Evolutionary conservation across 1,140 invertebrate genomes (phyloP), one percentile per base, ranked within the genome.

Genomic region (Marisa cornuarietis): DNA sequence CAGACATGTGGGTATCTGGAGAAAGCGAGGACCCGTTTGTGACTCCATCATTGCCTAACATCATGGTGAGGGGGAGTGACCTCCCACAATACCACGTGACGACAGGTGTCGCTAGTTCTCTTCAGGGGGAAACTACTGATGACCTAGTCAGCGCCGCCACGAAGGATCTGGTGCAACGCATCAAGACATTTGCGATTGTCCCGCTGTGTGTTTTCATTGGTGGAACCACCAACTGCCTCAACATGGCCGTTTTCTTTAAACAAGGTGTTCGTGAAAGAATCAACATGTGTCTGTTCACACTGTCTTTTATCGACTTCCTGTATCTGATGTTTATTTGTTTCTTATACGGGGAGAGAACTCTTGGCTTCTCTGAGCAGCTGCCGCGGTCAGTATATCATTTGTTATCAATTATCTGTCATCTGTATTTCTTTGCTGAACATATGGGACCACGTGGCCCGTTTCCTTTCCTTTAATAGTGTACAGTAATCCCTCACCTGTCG

Each of bases 181-280:
- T 74, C 13, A 74, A n/a, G 42, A 18, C 22, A 7, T 11, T 24
- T 26, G 54, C 58, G 13, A 1, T 74, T 26, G 26, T 74, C 22
- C 74, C 74, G 18, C 18, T 42, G 20, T 63, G 58, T 26, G 31
- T 76, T 63, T 42, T 76, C 61, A 49, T 76, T 42, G 62, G 74
- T 63, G 62, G 31, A 22, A 42, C 61, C 74, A 49, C 20, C 62
- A 76, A 76, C 62, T 22, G 16, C 26, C 0, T 76, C 74, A 66
- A 76, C 74, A 49, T 76, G 74, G 62, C 42, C 7, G 74, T 76
- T 20, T 76, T 76, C 62, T 76, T 65, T 18, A 65, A 58, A 49
- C 74, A 76, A 14, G 74, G 74, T 20, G 58, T 76, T 4, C 58
- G 65, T 20, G 54, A 76, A 65, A 58, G 74, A 26, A 76, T 76